Base-by-base conservation (phyloP, 1,140 invertebrate species). In the Diorhabda elongata region DNA sequence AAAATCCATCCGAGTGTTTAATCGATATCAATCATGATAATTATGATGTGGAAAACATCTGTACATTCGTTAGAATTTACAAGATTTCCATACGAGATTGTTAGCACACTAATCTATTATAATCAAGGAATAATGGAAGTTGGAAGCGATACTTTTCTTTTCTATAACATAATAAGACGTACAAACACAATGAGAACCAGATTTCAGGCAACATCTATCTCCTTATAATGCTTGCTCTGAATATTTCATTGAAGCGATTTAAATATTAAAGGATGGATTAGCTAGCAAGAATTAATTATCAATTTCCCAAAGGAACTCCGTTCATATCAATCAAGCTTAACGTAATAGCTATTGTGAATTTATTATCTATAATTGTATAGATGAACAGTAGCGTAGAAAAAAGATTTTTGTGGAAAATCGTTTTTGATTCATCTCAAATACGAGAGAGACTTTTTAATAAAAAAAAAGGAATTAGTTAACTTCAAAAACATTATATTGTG, bases 341-440 rank as follows among this genome's bases (percentile, higher is more conserved):
- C 42, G 26, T 60, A 60, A 60, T 60, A 60, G 59, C 59, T 60
- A 60, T 60, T 60, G 59, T 60, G 59, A 60, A 60, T 60, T 60
- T 7, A 60, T 60, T 11, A 11, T 60, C 11, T 26, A 26, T 60
- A 60, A 60, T 60, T 60, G 59, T 42, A 42, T 7, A 7, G 42
- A 7, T 60, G 59, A 6, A 41, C 26, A 60, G 26, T 11, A 52
- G 3, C 47, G 6, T 3, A 52, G 6, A 11, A 41, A 41, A 41
- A 7, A 26, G 26, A 26, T 26, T 26, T 26, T 26, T 26, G 0
- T 26, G 26, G 26, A 26, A 26, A 26, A 26, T 26, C 26, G 26
- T 26, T 26, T 26, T 26, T 26, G 26, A 26, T 26, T 26, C 26
- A 26, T 26, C 26, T 26, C 26, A 26, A 26, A 26, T 26, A 26